These are phyloP conservation scores for Oreonectes daqikongensis DNA, from an alignment of 2,797 vertebrate species.

Conservation along the genomic window DNA sequence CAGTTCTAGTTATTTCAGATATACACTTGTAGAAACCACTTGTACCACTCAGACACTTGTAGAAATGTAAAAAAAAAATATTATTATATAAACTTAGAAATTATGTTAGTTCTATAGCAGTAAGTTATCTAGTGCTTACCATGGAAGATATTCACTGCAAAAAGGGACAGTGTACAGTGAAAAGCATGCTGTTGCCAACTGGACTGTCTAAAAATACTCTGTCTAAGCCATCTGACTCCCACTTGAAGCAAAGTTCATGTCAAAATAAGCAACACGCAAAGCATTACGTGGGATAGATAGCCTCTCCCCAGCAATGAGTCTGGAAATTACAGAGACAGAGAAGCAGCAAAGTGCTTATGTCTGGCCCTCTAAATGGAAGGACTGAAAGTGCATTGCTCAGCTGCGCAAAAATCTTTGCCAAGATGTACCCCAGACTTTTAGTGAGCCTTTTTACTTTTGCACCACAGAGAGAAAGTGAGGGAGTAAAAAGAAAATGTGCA, in stretches of 20 bases:
- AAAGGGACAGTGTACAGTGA: conserved; percentile 46
- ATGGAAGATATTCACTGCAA: conserved; percentile 15
- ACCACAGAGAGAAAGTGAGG: conserved; percentile 52
- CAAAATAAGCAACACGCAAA: conserved; percentile 65
- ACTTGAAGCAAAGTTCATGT: conserved; percentile 70
- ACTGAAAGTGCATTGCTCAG: conserved; percentile 63
- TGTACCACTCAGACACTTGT: no score
- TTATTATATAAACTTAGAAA: background rate
- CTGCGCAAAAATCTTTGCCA: conserved; percentile 68
- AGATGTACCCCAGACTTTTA: conserved; percentile 71
- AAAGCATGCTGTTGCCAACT: conserved; percentile 53
- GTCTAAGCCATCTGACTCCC: conserved; percentile 66
- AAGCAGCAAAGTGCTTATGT: conserved; percentile 75
- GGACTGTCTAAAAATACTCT: conserved; percentile 65
- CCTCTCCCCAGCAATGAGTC: conserved; percentile 66
- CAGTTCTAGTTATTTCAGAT: no score
- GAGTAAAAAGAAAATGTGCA: conserved; percentile 30
- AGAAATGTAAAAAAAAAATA: no score
- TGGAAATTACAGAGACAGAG: conserved; percentile 70
- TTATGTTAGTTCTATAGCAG: background rate
- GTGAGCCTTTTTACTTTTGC: conserved; percentile 63
- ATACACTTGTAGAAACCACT: no score
- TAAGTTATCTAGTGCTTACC: background rate
- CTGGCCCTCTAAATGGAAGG: conserved; percentile 73
- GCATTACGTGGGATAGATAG: conserved; percentile 61